Evolutionary conservation across 2,113 vertebrate genomes (phyloP).

Genomic region (Platycercus adscitus): DNA sequence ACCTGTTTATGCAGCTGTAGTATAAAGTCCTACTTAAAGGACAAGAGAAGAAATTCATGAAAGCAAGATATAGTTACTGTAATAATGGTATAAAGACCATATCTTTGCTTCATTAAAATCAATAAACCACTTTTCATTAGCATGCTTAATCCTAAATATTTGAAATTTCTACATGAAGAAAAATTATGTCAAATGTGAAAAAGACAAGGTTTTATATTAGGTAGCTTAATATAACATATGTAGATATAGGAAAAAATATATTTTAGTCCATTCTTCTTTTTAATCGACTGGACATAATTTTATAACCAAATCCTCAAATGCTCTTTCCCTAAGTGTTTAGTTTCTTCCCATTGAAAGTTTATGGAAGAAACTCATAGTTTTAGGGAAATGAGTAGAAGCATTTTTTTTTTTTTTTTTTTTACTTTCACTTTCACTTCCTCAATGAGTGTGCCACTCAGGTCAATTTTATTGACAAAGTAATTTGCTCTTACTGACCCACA

Average conservation of each 20-base stretch:
- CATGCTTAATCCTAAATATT: not conserved
- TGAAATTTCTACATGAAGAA: not conserved
- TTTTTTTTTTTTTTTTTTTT: not conserved
- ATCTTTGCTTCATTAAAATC: not conserved
- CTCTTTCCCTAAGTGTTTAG: rapidly evolving
- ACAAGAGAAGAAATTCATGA: not conserved
- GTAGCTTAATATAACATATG: not conserved
- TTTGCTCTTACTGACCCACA: not conserved
- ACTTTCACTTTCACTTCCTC: not conserved
- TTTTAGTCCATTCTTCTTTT: not conserved
- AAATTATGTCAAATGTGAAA: not conserved
- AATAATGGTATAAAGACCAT: not conserved
- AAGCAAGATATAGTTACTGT: not conserved
- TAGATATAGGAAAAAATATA: not conserved
- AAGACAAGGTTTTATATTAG: not conserved
- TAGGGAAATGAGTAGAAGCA: not conserved
- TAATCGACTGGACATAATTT: not conserved
- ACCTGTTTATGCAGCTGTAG: not conserved
- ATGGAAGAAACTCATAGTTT: not conserved
- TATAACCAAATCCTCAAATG: not conserved
- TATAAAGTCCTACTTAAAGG: not conserved
- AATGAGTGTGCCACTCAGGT: not conserved
- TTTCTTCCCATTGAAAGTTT: not conserved
- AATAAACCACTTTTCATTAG: not conserved
- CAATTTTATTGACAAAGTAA: not conserved